Conservation (phyloP, 2,113 vertebrate genomes). For the Poecilia latipinna region DNA sequence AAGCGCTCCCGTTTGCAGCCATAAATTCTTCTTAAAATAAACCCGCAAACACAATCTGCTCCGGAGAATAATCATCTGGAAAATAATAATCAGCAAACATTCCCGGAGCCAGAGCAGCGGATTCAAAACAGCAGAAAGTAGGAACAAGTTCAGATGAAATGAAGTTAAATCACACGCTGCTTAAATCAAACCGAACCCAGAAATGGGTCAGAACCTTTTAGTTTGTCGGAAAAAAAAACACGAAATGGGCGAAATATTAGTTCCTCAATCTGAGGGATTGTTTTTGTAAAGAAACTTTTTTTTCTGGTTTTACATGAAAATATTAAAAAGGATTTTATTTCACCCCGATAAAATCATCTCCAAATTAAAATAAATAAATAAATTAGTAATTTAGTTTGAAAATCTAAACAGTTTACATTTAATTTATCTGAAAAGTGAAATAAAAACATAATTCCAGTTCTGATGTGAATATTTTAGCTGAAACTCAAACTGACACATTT, state of each 20-base stretch:
- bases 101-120: not conserved
- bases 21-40: conserved; percentile 83
- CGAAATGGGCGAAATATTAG: conserved; percentile 17
- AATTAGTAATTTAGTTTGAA: not conserved
- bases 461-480: not conserved
- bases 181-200: not conserved
- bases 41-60: conserved; percentile 54
- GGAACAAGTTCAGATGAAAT: no score
- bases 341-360: not conserved
- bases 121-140: not conserved
- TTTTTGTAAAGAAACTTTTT: not conserved
- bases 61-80: conserved; percentile 13
- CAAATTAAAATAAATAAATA: not conserved
- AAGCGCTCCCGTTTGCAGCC: conserved; percentile 71
- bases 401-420: not conserved
- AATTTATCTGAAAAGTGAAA: not conserved
- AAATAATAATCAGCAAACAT: conserved; percentile 1
- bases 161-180: no score
- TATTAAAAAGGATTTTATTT: not conserved
- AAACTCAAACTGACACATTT: not conserved
- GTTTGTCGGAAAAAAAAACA: not conserved
- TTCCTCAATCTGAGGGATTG: conserved; percentile 34
- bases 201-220: not conserved
- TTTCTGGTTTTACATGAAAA: not conserved
- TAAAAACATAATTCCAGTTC: not conserved